A percentile compares a stretch with the other conserved stretches of the same genome.
These are phyloP conservation scores for Polyergus mexicanus DNA, from an alignment of 1,140 invertebrate genomes.

Conservation along the genomic window DNA sequence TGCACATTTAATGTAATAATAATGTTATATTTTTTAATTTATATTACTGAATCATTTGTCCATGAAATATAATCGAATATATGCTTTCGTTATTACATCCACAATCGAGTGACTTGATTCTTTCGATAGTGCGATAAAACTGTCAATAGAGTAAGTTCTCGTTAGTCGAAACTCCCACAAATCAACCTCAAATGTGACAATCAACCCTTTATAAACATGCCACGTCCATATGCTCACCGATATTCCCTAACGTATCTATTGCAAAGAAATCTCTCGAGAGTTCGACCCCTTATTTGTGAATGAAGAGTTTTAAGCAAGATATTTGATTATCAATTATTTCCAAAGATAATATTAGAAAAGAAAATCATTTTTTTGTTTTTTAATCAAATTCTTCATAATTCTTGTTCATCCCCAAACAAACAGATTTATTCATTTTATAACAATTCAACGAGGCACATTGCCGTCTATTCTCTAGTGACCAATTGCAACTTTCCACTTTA, in stretches of 20 bases:
- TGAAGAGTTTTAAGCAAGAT: background rate
- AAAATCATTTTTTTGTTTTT: background rate
- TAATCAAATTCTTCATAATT: background rate
- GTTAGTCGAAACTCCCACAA: slow-evolving; percentile 44
- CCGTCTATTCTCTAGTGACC: background rate
- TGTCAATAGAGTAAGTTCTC: slow-evolving; percentile 24
- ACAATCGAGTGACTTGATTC: slow-evolving; percentile 4
- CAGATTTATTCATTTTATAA: background rate
- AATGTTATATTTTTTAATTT: slow-evolving; percentile 15
- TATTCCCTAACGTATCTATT: background rate
- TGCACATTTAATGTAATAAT: background rate
- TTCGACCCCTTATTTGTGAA: background rate
- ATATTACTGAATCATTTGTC: slow-evolving; percentile 4
- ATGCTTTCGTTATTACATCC: background rate
- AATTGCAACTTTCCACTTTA: background rate
- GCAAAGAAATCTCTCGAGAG: background rate
- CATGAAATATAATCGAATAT: slow-evolving; percentile 1
- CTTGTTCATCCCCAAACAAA: background rate
- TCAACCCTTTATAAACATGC: slow-evolving; percentile 17
- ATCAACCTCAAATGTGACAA: slow-evolving; percentile 41
- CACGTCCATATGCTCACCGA: slow-evolving; percentile 28
- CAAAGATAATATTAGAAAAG: background rate
- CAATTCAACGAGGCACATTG: background rate
- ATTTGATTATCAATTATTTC: background rate
- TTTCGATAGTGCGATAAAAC: slow-evolving; percentile 34